phyloP scores from a whole-genome alignment of 2,888 invertebrate species.

The Ptycholaimellus sp. region DNA sequence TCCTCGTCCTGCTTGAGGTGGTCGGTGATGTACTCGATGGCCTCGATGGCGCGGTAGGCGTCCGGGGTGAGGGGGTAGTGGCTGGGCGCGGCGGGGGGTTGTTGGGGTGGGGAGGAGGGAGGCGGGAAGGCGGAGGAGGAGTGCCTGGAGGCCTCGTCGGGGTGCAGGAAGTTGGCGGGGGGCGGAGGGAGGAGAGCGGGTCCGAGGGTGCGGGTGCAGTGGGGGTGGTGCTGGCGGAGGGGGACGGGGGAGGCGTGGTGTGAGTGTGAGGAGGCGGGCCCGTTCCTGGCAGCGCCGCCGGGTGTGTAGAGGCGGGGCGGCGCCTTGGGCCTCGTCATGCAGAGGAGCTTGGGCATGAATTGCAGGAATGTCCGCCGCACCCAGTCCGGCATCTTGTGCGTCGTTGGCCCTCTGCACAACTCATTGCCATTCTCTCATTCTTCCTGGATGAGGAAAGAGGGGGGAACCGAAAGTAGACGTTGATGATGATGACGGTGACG shows the following conservation, averaged over 20 bases:
- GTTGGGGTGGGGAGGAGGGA: background rate
- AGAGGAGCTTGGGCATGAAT: conserved; percentile 62
- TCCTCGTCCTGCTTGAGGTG: conserved; percentile 92
- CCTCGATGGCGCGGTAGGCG: conserved; percentile 70
- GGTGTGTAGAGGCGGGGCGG: background rate
- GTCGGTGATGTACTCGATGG: conserved; percentile 90
- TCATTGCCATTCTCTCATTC: too few species aligned
- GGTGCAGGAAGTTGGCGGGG: conserved; percentile 10
- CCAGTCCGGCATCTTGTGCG: conserved; percentile 91
- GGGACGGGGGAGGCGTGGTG: too few species aligned
- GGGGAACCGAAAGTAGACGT: conserved; percentile 96
- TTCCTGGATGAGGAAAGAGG: too few species aligned
- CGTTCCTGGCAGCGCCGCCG: too few species aligned
- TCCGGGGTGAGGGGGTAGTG: conserved; percentile 66
- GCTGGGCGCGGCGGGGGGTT: conserved; percentile 34
- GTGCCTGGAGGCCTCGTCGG: too few species aligned
- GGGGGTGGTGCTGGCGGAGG: too few species aligned
- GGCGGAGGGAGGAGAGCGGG: too few species aligned
- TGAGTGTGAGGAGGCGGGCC: too few species aligned
- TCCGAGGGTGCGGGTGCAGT: too few species aligned
- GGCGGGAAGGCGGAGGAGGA: conserved; percentile 8
- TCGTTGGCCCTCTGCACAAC: conserved; percentile 83
- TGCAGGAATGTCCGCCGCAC: conserved; percentile 79
- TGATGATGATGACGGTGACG: conserved; percentile 93
- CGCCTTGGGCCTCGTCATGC: conserved; percentile 64